Percentiles rank a stretch among this genome's conserved stretches.
Conservation (phyloP, 2,797 vertebrate genomes). For the Falco cherrug region DNA sequence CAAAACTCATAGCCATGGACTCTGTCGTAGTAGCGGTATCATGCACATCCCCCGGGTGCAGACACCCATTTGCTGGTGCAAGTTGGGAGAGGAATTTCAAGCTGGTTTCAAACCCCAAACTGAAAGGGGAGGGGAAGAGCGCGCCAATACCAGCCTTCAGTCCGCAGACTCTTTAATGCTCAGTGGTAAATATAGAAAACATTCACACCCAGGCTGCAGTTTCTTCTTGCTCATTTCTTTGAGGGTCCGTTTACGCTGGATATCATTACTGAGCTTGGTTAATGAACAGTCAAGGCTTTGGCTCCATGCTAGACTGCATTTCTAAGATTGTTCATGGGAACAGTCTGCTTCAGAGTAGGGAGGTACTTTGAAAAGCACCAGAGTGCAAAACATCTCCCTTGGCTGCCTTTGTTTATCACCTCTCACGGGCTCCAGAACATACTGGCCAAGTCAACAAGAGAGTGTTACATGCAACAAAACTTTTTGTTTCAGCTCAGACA, state of each 20-base stretch:
- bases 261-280: neutral
- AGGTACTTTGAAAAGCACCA: neutral
- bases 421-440: neutral
- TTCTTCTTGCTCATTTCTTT: neutral
- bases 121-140: accelerated
- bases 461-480: neutral
- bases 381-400: accelerated
- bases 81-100: neutral
- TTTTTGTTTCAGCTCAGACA: neutral
- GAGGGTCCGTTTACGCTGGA: neutral
- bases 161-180: neutral
- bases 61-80: neutral
- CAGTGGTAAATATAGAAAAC: neutral
- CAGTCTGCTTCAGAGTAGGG: neutral
- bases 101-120: neutral
- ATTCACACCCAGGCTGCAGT: neutral
- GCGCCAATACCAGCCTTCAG: neutral
- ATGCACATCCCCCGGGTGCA: neutral
- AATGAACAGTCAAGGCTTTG: neutral
- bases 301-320: neutral
- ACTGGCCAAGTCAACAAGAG: neutral
- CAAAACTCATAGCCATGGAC: neutral
- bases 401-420: neutral
- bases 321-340: neutral
- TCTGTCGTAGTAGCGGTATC: neutral